These are phyloP conservation scores for Octodon degus DNA, from an alignment of 2,113 vertebrate genomes.

Conservation along the genomic window DNA sequence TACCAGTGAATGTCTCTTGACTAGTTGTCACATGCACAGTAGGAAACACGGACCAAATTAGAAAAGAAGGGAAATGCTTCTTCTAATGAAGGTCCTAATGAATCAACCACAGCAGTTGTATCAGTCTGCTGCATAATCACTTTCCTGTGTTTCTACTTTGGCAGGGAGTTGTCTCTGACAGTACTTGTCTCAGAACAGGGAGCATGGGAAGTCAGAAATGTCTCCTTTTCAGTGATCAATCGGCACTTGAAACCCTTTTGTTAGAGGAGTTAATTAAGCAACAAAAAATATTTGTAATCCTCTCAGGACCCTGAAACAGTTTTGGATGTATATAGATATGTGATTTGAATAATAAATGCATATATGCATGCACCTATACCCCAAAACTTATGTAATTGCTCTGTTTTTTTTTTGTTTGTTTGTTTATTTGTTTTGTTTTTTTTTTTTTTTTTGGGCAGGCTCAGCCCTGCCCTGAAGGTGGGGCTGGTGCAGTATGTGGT, in stretches of 20 bases:
- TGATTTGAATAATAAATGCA: slow-evolving; percentile 13
- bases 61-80: slow-evolving; percentile 23
- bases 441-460: too few relatives aligned
- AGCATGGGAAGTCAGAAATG: background rate
- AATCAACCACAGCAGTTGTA: background rate
- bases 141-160: background rate
- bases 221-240: slow-evolving; percentile 57
- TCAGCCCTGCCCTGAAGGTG: too few relatives aligned
- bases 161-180: background rate
- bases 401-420: background rate
- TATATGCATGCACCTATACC: background rate
- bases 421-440: too few relatives aligned
- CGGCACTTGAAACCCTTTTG: background rate
- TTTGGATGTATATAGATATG: slow-evolving; percentile 8
- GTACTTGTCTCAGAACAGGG: background rate
- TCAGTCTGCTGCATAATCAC: background rate
- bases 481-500: too few relatives aligned
- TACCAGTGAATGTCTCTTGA: slow-evolving; percentile 49
- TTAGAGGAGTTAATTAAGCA: background rate
- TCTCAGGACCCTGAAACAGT: background rate
- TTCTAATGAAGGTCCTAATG: slow-evolving; percentile 37
- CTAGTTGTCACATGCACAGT: slow-evolving; percentile 40
- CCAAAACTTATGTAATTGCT: background rate
- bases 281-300: background rate
- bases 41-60: slow-evolving; percentile 40